Percentiles rank a stretch among this genome's conserved stretches.
These are phyloP conservation scores for Clostera curtula DNA, from an alignment of 2,888 invertebrate species.

Conservation along the genomic window DNA sequence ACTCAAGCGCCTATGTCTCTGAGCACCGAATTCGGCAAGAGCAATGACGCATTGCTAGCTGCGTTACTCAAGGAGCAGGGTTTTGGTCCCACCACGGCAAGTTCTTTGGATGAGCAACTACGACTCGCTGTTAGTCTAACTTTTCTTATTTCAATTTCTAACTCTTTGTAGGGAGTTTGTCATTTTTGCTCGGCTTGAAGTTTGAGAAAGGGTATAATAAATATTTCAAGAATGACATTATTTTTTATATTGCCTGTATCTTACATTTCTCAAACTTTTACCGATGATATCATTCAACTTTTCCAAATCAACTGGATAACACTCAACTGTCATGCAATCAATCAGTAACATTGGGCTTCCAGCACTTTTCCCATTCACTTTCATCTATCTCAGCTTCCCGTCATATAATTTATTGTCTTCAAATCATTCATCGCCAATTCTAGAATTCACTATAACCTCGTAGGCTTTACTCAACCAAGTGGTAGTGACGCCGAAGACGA, in stretches of 20 bases:
- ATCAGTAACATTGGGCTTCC: conserved; percentile 22
- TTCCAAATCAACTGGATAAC: too few relatives aligned
- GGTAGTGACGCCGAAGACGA: conserved; percentile 70
- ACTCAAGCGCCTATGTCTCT: conserved; percentile 58
- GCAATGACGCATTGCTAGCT: conserved; percentile 81
- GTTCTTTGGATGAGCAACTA: conserved; percentile 74
- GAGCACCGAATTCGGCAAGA: conserved; percentile 75
- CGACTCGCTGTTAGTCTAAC: conserved; percentile 69
- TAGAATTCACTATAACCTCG: conserved; percentile 54
- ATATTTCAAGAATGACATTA: too few relatives aligned
- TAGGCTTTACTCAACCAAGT: conserved; percentile 76
- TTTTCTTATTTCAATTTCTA: conserved; percentile 23
- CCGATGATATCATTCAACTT: too few relatives aligned
- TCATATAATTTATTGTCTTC: conserved; percentile 19
- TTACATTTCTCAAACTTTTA: too few relatives aligned
- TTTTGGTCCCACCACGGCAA: conserved; percentile 82
- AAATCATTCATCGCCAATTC: conserved; percentile 28
- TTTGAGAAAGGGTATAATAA: too few relatives aligned
- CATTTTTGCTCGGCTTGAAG: too few relatives aligned
- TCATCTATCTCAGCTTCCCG: conserved; percentile 17
- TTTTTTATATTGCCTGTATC: too few relatives aligned
- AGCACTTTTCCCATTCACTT: conserved; percentile 20
- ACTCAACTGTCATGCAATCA: conserved; percentile 13
- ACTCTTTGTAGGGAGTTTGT: conserved; percentile 8
- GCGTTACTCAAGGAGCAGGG: conserved; percentile 82